Evolutionary conservation across 2,888 invertebrate species (phyloP).

Genomic region (Aporophyla nigra): DNA sequence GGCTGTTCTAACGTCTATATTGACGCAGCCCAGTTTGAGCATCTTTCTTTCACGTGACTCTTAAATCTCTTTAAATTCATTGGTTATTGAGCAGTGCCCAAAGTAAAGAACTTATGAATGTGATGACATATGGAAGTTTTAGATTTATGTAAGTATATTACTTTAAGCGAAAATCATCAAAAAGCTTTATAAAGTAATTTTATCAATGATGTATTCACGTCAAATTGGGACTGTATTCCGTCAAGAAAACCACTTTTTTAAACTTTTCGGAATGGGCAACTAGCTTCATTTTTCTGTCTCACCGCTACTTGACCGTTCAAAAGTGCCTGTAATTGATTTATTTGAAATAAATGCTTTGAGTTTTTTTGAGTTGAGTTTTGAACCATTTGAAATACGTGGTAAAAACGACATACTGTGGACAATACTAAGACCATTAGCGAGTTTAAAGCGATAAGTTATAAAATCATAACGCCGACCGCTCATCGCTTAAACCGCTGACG

Average conservation of each 20-base stretch:
- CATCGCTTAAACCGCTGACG: conserved; percentile 53
- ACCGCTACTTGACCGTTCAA: too few relatives aligned
- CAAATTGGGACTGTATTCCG: neutral
- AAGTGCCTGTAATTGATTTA: too few relatives aligned
- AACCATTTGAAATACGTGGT: too few relatives aligned
- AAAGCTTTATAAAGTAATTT: too few relatives aligned
- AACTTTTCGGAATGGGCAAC: too few relatives aligned
- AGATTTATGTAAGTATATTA: neutral
- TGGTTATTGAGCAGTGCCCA: neutral
- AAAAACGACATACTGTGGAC: neutral
- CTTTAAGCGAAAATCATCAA: neutral
- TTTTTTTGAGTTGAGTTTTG: too few relatives aligned
- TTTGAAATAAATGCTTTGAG: too few relatives aligned
- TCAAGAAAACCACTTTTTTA: too few relatives aligned
- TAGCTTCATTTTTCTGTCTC: too few relatives aligned
- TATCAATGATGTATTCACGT: neutral
- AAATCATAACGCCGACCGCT: conserved; percentile 24
- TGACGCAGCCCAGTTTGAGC: neutral
- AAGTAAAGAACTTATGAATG: too few relatives aligned
- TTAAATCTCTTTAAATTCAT: neutral
- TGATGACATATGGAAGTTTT: too few relatives aligned
- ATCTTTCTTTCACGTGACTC: neutral
- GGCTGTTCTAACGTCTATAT: neutral
- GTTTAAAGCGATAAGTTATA: neutral
- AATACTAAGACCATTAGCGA: neutral